Conservation (phyloP, 2,797 vertebrate genomes). For the Gadopsis bispinosus region DNA sequence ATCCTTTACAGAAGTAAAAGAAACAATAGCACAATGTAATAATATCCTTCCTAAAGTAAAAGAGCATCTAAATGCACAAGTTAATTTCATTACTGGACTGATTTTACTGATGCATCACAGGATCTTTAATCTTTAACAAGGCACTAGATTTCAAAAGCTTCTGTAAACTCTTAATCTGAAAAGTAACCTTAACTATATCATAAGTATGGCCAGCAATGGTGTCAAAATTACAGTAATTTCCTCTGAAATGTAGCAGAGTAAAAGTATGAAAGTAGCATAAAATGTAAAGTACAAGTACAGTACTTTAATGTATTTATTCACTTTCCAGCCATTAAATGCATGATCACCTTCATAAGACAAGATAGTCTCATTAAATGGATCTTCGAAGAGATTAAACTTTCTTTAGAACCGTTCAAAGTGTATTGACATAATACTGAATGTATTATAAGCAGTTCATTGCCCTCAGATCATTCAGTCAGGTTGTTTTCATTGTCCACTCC, state of each 20-base stretch:
- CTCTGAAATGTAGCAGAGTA: too few relatives aligned
- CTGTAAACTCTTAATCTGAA: neutral
- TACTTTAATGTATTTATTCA: too few relatives aligned
- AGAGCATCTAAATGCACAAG: neutral
- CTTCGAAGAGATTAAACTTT: neutral
- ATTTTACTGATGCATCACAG: too few relatives aligned
- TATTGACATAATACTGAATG: neutral
- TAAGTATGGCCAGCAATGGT: neutral
- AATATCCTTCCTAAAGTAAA: neutral
- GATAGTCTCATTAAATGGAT: neutral
- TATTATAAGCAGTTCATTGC: neutral
- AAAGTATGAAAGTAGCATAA: neutral
- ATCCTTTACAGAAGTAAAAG: neutral
- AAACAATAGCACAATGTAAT: too few relatives aligned
- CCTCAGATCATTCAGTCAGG: neutral
- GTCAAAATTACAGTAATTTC: too few relatives aligned
- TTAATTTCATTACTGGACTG: neutral
- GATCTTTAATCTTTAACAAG: neutral
- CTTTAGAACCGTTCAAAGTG: neutral
- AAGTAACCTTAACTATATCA: too few relatives aligned
- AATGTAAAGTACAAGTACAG: too few relatives aligned
- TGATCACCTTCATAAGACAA: neutral
- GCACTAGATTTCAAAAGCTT: neutral
- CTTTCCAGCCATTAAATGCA: too few relatives aligned
- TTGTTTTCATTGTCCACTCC: neutral